Evolutionary conservation across 2,797 vertebrate species (phyloP).

Genomic region (Mergus octosetaceus): DNA sequence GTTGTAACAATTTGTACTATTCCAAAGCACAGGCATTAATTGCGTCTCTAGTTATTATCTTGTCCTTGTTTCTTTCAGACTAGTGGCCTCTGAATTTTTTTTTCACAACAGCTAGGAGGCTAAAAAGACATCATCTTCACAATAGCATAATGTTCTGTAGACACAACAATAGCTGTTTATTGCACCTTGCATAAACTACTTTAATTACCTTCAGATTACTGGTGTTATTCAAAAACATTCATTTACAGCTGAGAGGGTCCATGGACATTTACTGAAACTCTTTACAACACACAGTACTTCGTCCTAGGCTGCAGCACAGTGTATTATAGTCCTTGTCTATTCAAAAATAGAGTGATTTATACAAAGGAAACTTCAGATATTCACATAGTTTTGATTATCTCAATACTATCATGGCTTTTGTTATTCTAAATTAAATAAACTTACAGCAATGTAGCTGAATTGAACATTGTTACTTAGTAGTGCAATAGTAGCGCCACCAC

Average conservation of each 20-base stretch:
- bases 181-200: conserved; percentile 70
- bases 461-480: not conserved
- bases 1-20: conserved; percentile 64
- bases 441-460: not conserved
- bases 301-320: not conserved
- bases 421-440: not conserved
- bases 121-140: conserved; percentile 73
- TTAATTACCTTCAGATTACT: conserved; percentile 77
- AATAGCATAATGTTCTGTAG: conserved; percentile 68
- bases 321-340: not conserved
- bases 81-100: conserved; percentile 68
- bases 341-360: not conserved
- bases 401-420: not conserved
- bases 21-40: conserved; percentile 66
- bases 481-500: not conserved
- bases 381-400: not conserved
- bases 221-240: conserved; percentile 71
- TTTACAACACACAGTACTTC: not conserved
- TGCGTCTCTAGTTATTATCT: conserved; percentile 75
- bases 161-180: conserved; percentile 75
- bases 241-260: conserved; percentile 56
- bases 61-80: conserved; percentile 77
- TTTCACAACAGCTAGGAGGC: conserved; percentile 62
- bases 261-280: conserved; percentile 50
- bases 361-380: not conserved